phyloP scores from a whole-genome alignment of 2,888 invertebrate genomes.

The Keiferia lycopersicella region DNA sequence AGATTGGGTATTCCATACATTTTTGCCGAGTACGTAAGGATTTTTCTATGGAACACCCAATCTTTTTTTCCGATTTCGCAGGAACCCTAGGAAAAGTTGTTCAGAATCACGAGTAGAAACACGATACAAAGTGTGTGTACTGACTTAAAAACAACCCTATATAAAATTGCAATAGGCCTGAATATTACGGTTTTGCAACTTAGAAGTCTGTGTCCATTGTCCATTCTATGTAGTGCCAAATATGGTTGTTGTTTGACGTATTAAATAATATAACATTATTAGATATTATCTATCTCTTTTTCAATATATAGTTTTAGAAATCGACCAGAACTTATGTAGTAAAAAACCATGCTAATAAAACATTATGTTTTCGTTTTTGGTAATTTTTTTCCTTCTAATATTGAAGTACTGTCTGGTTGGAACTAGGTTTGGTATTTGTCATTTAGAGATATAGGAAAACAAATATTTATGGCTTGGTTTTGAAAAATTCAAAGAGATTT shows the following conservation, averaged over 20 bases:
- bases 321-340: constrained; percentile 1
- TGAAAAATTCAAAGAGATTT: neutral
- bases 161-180: neutral
- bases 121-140: no score
- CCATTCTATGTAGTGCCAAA: constrained; percentile 6
- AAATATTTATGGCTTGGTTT: neutral
- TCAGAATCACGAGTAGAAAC: no score
- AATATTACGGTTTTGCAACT: constrained; percentile 4
- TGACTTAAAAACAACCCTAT: no score
- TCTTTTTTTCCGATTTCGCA: no score
- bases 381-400: no score
- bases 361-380: neutral
- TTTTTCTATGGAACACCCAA: no score
- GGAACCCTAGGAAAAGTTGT: no score
- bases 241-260: constrained; percentile 19
- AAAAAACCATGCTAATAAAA: neutral
- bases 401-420: neutral
- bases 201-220: neutral
- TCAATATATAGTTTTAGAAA: neutral
- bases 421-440: constrained; percentile 6
- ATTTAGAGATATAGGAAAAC: neutral
- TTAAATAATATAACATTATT: neutral
- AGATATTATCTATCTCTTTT: neutral
- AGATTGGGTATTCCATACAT: no score
- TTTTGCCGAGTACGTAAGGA: no score